Conservation (phyloP, 2,797 vertebrate genomes). For the Mormyrops boulengeri region DNA sequence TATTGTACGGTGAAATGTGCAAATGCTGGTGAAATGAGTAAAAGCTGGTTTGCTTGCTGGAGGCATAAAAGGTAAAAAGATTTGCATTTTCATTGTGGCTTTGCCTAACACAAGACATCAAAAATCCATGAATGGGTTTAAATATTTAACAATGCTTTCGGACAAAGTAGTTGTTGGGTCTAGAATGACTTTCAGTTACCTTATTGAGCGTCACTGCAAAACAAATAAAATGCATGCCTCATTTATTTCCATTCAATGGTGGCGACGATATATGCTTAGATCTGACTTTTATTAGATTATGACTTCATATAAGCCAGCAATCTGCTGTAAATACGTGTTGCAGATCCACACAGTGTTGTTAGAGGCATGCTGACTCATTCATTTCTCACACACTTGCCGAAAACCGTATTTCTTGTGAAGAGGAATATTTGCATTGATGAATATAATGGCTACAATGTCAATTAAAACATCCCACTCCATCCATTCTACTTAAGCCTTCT, state of each 20-base stretch:
- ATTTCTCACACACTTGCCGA: neutral
- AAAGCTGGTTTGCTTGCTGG: neutral
- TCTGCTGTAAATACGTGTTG: neutral
- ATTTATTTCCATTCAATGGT: neutral
- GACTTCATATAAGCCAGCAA: neutral
- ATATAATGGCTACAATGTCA: neutral
- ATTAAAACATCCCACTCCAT: neutral
- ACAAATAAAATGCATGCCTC: neutral
- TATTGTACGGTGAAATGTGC: neutral
- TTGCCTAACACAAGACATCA: neutral
- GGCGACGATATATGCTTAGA: neutral
- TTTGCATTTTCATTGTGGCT: neutral
- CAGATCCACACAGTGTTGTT: neutral
- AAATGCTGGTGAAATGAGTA: neutral
- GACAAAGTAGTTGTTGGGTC: neutral
- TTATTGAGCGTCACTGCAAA: neutral
- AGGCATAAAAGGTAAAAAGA: neutral
- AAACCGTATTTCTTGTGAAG: neutral
- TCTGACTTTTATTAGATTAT: neutral
- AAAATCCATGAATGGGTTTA: neutral
- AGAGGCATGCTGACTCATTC: neutral
- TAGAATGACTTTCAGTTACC: neutral
- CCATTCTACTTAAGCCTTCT: neutral
- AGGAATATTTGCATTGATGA: neutral
- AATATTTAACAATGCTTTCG: neutral